Evolutionary conservation across 2,113 vertebrate genomes (phyloP), one percentile per base, ranked within the genome.

Genomic region (Periophthalmodon schlosseri): DNA sequence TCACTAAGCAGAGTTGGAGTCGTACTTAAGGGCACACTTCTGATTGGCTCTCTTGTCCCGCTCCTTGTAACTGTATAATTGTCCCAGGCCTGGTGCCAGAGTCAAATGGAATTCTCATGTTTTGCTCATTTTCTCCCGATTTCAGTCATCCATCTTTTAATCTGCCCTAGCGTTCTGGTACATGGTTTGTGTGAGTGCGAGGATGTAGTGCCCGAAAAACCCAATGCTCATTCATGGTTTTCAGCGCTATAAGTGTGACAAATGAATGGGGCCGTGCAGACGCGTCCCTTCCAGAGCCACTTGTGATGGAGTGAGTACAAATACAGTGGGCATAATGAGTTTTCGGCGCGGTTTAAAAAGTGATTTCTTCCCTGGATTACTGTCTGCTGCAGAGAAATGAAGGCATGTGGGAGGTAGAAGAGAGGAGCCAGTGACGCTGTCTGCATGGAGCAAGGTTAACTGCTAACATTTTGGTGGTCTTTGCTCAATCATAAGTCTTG

Each of bases 321-420:
- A 60, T 60, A 60, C 57, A 60, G 57, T 60, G 23, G 23, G 57
- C 57, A 60, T 60, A 60, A 60, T 60, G 57, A 60, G 57, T 28
- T 60, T 60, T 15, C 23, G 1, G 23, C 23, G 23, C 23, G 12
- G 24, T 28, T 60, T 60, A 2, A 10, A 60, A 60, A 60, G 57
- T 60, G 57, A 60, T 24, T 60, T 60, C 57, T 60, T 60, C 57
- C 54, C 57, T 23, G 57, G 57, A 60, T 60, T 28, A 60, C 57
- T 28, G 56, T 57, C 56, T 57, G 56, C 56, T 12, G 56, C 11
- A 23, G 57, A 58, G 23, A 24, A 58, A 58, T 58, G 57, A 58
- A 58, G 12, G 21, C 3, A 6, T 14, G 57, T 24, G 12, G 57
- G 21, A 23, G 57, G 57, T 14, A 15, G 24, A 60, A 15, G 57